A percentile compares a stretch with the other conserved stretches of the same genome.
Conservation (phyloP, 92 coral and sea anemone genomes). For the Isaurus tuberculatus region DNA sequence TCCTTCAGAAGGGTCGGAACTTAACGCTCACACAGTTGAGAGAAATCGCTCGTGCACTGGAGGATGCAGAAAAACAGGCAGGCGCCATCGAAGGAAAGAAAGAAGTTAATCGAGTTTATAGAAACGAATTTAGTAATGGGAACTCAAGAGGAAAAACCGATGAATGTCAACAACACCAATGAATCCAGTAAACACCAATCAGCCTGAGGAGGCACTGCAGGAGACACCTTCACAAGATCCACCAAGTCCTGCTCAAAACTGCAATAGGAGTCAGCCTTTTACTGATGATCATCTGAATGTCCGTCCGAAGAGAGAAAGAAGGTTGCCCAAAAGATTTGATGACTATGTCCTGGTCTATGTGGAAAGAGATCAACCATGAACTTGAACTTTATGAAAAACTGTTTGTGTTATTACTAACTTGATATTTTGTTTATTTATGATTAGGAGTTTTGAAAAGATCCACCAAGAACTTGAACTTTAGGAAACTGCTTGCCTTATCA, state of each 20-base stretch:
- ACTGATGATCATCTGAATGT: background rate
- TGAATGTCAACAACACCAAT: no score
- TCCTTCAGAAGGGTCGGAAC: no score
- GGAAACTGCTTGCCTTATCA: background rate
- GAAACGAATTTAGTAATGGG: no score
- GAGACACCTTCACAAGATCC: background rate
- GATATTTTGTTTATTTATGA: background rate
- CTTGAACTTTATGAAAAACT: background rate
- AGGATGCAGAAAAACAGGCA: no score
- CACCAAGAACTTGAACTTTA: background rate
- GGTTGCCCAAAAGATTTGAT: slow-evolving; percentile 25
- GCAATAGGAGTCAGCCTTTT: background rate
- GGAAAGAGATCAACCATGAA: background rate
- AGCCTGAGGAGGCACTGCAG: background rate
- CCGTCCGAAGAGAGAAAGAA: slow-evolving; percentile 13
- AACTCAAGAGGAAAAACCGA: no score
- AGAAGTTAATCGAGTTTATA: no score
- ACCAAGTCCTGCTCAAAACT: slow-evolving; percentile 13
- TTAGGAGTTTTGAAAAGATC: background rate
- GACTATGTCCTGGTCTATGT: slow-evolving; percentile 43
- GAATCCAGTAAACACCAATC: no score
- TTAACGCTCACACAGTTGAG: no score
- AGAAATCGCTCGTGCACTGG: no score
- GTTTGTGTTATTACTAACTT: background rate
- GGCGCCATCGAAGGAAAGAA: no score